Conservation (phyloP, 2,797 vertebrate species). For the Labroides dimidiatus region DNA sequence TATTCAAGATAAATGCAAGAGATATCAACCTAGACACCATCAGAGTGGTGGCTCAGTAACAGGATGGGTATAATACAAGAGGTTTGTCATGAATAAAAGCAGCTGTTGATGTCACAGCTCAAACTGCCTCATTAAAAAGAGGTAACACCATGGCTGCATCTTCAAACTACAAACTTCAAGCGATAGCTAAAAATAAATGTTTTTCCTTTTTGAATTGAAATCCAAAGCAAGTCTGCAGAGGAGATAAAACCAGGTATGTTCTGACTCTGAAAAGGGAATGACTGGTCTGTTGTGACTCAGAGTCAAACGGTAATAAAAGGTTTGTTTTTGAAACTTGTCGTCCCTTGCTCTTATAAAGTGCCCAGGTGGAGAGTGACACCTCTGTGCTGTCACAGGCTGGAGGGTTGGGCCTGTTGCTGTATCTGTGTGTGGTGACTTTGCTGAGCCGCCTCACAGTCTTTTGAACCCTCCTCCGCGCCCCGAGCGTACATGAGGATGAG, state of each 20-base stretch:
- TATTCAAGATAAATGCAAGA: constrained; percentile 27
- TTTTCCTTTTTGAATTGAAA: constrained; percentile 5
- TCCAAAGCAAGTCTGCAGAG: constrained; percentile 24
- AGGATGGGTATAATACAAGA: constrained; percentile 5
- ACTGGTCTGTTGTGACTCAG: constrained; percentile 20
- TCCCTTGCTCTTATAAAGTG: constrained; percentile 59
- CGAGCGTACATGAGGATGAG: constrained; percentile 91
- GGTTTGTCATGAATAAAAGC: constrained; percentile 16
- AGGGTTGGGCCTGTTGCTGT: constrained; percentile 83
- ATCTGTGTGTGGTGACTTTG: constrained; percentile 55
- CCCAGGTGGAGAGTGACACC: constrained; percentile 16
- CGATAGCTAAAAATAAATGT: constrained; percentile 42
- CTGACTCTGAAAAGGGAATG: constrained; percentile 43
- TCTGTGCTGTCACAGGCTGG: constrained; percentile 83
- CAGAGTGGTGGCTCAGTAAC: constrained; percentile 14
- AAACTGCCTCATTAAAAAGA: not conserved
- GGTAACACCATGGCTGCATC: not conserved
- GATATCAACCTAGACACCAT: constrained; percentile 5
- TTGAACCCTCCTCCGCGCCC: constrained; percentile 71
- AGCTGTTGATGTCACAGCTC: constrained; percentile 14
- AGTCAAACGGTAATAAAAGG: constrained; percentile 12
- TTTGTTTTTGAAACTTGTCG: not conserved
- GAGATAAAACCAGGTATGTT: constrained; percentile 18
- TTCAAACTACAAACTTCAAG: constrained; percentile 22
- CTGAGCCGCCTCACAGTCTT: constrained; percentile 84